These are phyloP conservation scores for Siniperca obscura DNA, from an alignment of 2,797 vertebrate species.

Conservation along the genomic window DNA sequence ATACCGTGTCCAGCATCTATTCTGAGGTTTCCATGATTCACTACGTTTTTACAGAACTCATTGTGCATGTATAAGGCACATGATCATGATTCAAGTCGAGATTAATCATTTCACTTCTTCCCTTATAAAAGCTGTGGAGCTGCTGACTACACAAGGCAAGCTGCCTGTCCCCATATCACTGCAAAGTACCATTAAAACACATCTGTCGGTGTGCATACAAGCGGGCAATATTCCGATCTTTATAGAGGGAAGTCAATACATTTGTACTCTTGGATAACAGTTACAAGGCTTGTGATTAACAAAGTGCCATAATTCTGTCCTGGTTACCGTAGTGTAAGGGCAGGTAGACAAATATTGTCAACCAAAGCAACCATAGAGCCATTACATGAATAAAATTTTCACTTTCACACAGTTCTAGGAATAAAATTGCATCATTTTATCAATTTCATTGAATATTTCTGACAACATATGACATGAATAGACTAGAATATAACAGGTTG, in stretches of 20 bases:
- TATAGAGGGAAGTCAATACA: conserved; percentile 15
- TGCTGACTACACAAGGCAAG: conserved; percentile 21
- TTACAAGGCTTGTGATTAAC: conserved; percentile 26
- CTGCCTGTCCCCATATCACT: conserved; percentile 16
- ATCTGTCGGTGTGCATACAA: conserved; percentile 34
- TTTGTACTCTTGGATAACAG: conserved; percentile 13
- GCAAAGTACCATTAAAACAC: conserved; percentile 39
- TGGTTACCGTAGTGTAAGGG: neutral
- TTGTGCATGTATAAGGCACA: conserved; percentile 7
- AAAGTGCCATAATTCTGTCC: conserved; percentile 22
- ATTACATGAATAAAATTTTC: conserved; percentile 19
- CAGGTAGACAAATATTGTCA: conserved; percentile 12
- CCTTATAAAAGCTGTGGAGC: conserved; percentile 8
- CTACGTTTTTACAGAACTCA: conserved; percentile 12
- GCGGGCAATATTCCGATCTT: conserved; percentile 23
- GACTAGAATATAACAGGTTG: conserved; percentile 18
- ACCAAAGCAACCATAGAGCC: neutral
- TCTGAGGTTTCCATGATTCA: conserved; percentile 41
- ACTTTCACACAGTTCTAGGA: neutral
- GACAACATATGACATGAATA: conserved; percentile 2
- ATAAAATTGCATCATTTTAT: conserved; percentile 20
- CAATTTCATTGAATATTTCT: conserved; percentile 22
- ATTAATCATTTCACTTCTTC: conserved; percentile 28
- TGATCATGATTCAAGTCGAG: conserved; percentile 27
- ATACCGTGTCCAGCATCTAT: conserved; percentile 9